Evolutionary conservation across 2,113 vertebrate species (phyloP), one percentile per base, ranked within the genome.

Genomic region (Nasalis larvatus): DNA sequence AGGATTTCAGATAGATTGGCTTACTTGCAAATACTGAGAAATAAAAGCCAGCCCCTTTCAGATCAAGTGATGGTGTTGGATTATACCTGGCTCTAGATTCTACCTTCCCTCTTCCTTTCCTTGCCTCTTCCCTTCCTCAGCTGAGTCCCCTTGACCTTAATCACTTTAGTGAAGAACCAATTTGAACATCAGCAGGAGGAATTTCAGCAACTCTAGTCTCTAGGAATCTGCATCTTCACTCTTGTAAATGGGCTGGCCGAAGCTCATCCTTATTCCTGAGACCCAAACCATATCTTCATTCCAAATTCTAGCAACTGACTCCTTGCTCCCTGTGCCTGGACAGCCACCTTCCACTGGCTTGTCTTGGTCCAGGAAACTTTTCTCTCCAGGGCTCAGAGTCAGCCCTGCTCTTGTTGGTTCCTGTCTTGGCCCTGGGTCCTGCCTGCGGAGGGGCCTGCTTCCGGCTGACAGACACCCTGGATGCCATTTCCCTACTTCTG

Each of bases 11-110:
- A 12, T 83, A 63, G 47, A 27, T 86, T 58, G 42, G 17, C 37
- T 85, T 84, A 25, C 82, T 92, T 12, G 40, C 56, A 91, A 80
- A 85, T 45, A 30, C 45, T 85, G 37, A 90, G 81, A 94, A 90
- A 47, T 40, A 60, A 1, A 66, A 63, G 40, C 27, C 14, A 45
- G 32, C 40, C 27, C 27, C 21, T 77, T 23, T 83, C 89, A 89
- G 76, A 21, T 73, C 69, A 63, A 16, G 25, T 7, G 42, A 45
- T 32, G 27, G 14, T n/a, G 1, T 54, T 8, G 21, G 30, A 13
- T 69, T 21, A 13, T 20, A 58, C 4, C 42, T 47, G 63, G 5
- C 58, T 78, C 32, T 42, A 58, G 89, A 2, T 52, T 73, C 42
- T 42, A 35, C 30, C 4, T 92, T 14, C 23, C 20, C 1, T 23